Conservation (phyloP, 2,797 vertebrate genomes). For the Valencia hispanica region DNA sequence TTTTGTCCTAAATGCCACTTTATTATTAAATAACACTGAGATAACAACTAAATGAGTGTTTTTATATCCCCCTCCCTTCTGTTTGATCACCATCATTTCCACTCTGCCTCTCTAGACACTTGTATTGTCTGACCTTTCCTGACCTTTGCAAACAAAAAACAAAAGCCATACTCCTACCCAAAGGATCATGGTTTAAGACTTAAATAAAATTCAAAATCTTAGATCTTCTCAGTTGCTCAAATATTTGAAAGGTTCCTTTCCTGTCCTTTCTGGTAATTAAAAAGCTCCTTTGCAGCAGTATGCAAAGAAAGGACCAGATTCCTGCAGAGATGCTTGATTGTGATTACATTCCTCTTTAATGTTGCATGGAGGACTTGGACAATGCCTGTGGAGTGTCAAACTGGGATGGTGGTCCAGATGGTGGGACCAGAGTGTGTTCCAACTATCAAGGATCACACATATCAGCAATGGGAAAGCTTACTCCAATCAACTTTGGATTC, state of each 20-base stretch:
- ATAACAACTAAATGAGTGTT: not conserved
- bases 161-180: not conserved
- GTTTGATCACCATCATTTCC: not conserved
- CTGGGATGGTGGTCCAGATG: not conserved
- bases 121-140: not conserved
- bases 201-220: not conserved
- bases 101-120: not conserved
- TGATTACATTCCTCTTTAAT: not conserved
- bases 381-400: not conserved
- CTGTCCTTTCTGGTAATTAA: conserved; percentile 1
- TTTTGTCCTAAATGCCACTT: not conserved
- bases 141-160: not conserved
- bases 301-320: not conserved
- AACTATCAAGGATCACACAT: too few relatives aligned
- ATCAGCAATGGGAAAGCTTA: not conserved
- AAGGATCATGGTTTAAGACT: not conserved
- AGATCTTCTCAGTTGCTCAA: not conserved
- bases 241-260: not conserved
- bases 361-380: not conserved
- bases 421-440: not conserved
- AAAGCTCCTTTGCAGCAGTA: not conserved
- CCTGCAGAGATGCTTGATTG: not conserved
- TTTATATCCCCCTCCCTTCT: not conserved
- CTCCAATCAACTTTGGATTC: not conserved
- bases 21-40: not conserved